These are phyloP conservation scores for Uropetala carovei DNA, from an alignment of 2,888 invertebrate genomes.

Conservation along the genomic window DNA sequence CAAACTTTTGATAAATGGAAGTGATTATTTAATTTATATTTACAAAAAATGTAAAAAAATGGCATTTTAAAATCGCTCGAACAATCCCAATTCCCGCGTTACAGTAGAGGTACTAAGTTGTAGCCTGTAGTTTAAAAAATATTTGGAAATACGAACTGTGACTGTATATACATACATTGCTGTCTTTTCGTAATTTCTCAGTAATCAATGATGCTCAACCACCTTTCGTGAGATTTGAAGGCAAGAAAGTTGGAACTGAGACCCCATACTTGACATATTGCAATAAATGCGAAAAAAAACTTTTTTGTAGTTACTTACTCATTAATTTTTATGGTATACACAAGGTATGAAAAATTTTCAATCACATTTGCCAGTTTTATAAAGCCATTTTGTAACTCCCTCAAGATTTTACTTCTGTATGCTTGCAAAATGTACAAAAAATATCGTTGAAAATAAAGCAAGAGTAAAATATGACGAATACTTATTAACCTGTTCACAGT, in stretches of 20 bases:
- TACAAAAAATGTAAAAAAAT: not conserved
- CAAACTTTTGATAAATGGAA: not conserved
- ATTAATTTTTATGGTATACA: not conserved
- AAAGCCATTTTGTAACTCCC: not conserved
- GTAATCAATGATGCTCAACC: not conserved
- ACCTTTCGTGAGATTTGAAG: not conserved
- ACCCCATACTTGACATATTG: not conserved
- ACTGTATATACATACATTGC: not conserved
- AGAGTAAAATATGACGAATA: not conserved
- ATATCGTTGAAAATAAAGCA: not conserved
- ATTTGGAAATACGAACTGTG: not conserved
- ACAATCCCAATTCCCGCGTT: not conserved
- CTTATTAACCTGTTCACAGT: no score
- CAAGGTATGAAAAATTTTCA: not conserved
- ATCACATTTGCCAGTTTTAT: not conserved
- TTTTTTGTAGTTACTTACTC: not conserved
- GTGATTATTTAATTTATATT: not conserved
- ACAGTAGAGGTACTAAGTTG: not conserved
- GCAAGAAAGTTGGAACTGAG: not conserved
- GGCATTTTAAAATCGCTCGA: not conserved
- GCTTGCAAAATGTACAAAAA: conserved; percentile 1
- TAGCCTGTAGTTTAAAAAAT: not conserved
- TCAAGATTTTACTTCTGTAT: not conserved
- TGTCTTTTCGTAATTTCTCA: not conserved
- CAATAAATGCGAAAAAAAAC: not conserved